A percentile compares a stretch with the other conserved stretches of the same genome.
These are phyloP conservation scores for Zingel zingel DNA, from an alignment of 2,113 vertebrate species.

Conservation along the genomic window DNA sequence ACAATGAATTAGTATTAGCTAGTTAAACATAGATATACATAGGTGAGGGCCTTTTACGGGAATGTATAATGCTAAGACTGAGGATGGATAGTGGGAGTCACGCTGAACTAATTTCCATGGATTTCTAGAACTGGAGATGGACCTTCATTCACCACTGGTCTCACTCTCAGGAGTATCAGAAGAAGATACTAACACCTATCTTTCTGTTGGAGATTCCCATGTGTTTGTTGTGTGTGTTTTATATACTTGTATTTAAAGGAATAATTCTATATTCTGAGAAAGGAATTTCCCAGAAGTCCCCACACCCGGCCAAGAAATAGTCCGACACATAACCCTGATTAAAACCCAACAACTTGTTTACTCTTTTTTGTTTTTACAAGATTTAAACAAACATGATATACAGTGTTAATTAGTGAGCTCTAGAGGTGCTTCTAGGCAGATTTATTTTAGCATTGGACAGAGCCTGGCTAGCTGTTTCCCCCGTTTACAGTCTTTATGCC, in stretches of 20 bases:
- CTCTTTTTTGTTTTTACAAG: neutral
- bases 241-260: neutral
- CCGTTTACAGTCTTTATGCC: neutral
- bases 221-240: no score
- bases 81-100: neutral
- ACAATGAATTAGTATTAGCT: neutral
- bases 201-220: no score
- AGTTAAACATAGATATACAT: constrained; percentile 26
- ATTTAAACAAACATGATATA: neutral
- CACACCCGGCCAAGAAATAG: no score
- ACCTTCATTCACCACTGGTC: neutral
- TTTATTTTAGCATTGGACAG: neutral
- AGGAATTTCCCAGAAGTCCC: neutral
- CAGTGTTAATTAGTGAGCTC: neutral
- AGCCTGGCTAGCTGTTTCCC: neutral
- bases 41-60: neutral
- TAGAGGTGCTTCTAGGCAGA: neutral
- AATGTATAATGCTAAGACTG: constrained; percentile 5
- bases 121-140: constrained; percentile 13
- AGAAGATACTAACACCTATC: no score
- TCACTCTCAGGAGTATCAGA: neutral
- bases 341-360: neutral
- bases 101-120: constrained; percentile 22
- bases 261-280: neutral
- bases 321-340: no score